Base-by-base conservation (phyloP, 2,888 invertebrate genomes). In the Pegoplata infirma region DNA sequence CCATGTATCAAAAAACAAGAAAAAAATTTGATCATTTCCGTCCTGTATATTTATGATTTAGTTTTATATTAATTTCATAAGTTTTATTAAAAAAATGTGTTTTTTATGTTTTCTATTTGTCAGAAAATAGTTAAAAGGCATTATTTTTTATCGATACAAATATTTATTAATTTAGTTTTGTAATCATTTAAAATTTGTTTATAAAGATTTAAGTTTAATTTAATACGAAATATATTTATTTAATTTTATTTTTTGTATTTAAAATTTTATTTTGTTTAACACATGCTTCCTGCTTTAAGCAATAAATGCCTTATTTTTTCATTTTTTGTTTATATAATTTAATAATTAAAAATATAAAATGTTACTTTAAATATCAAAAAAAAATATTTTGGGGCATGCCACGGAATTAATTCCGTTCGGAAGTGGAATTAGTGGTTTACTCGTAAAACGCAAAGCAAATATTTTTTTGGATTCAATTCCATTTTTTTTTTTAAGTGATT, bases 271-370 rank as follows among this genome's bases (percentile, higher is more conserved):
- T 66, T 23, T 53, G 36, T 44, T 61, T 61, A 47, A 47, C 49
- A 21, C 14, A 61, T 69, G 69, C 69, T 69, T 69, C 69, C 69
- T 59, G 69, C 69, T 69, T 69, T 71, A 71, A 71, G 61, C 69
- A 71, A 28, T 44, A 17, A 71, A 21, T 44, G 59, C 69, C 69
- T 71, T 61, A 53, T 14, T 19, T 40, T 32, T 49, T 63, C 16
- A 16, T 63, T 63, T 47, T 51, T 51, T 32, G 32, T 63, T 51
- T 49, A 21, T 63, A 16, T 32, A 32, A 19, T 23, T 5, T 21
- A 17, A 25, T 25, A 46, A 21, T 10, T 46, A 40, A n/a, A n/a
- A n/a, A n/a, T 12, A 40, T n/a, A 40, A 40, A n/a, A n/a, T 53
- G 23, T 61, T 49, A 61, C 10, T 2, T 17, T 32, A 49, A 49